Evolutionary conservation across 2,888 invertebrate genomes (phyloP).

Genomic region (Dendrolimus pini): DNA sequence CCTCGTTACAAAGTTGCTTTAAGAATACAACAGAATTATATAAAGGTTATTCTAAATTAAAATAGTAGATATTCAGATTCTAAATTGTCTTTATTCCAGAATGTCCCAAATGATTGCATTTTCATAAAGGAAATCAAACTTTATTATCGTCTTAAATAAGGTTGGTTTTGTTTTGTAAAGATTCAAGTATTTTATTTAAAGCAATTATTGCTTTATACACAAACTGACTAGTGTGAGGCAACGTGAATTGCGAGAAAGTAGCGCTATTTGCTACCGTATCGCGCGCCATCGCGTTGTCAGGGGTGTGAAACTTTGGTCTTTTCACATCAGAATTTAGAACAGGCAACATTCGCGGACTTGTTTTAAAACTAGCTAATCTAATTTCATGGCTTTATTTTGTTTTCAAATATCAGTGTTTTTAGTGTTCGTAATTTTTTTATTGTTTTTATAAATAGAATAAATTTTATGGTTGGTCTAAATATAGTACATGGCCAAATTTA

Average conservation of each 20-base stretch:
- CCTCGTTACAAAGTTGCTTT: too few species aligned
- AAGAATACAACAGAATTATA: too few species aligned
- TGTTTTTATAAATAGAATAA: too few species aligned
- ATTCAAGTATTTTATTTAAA: slow-evolving; percentile 16
- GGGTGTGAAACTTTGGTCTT: slow-evolving; percentile 30
- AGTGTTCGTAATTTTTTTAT: too few species aligned
- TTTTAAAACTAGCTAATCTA: too few species aligned
- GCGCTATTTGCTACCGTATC: slow-evolving; percentile 75
- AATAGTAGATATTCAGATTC: slow-evolving; percentile 45
- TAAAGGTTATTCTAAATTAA: neutral
- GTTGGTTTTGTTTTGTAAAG: slow-evolving; percentile 18
- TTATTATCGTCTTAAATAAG: slow-evolving; percentile 10
- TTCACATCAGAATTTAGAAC: slow-evolving; percentile 10
- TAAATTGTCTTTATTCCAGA: slow-evolving; percentile 26
- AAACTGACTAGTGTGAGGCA: slow-evolving; percentile 62
- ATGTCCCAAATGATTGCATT: slow-evolving; percentile 18
- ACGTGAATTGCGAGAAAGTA: slow-evolving; percentile 68
- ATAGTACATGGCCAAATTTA: too few species aligned
- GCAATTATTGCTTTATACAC: slow-evolving; percentile 12
- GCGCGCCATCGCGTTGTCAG: slow-evolving; percentile 63
- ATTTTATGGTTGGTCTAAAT: too few species aligned
- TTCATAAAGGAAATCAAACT: slow-evolving; percentile 9
- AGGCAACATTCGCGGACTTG: neutral
- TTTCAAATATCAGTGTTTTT: too few species aligned
- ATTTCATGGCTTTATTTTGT: too few species aligned